These are phyloP conservation scores for Mylabris phalerata DNA, from an alignment of 1,140 invertebrate species.

Conservation along the genomic window DNA sequence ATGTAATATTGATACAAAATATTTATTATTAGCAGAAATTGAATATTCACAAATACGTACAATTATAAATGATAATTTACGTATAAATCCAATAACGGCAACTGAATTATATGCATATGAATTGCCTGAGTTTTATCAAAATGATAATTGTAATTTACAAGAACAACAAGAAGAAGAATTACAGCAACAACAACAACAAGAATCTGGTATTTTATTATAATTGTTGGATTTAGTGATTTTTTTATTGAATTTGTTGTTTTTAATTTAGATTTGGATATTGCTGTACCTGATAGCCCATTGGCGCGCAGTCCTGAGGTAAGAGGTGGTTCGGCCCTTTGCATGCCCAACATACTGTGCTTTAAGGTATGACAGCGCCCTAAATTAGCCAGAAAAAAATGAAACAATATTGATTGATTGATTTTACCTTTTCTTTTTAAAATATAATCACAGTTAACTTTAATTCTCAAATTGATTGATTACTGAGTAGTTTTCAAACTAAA, in stretches of 20 bases:
- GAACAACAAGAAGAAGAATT: neutral
- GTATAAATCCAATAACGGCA: slow-evolving; percentile 35
- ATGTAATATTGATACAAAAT: slow-evolving; percentile 53
- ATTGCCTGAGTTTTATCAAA: slow-evolving; percentile 32
- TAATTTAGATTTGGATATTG: slow-evolving; percentile 16
- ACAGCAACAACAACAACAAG: too few species aligned
- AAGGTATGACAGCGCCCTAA: slow-evolving; percentile 53
- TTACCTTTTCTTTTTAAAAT: too few species aligned
- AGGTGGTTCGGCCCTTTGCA: slow-evolving; percentile 60
- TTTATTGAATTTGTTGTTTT: neutral
- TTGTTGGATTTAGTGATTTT: neutral
- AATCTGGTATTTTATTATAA: too few species aligned
- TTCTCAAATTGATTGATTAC: too few species aligned
- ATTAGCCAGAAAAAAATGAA: slow-evolving; percentile 25
- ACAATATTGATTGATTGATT: neutral
- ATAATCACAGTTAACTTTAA: too few species aligned
- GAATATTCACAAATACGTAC: slow-evolving; percentile 53
- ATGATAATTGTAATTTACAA: neutral
- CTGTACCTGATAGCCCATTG: slow-evolving; percentile 35
- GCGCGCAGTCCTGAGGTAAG: slow-evolving; percentile 55
- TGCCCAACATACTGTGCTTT: slow-evolving; percentile 69
- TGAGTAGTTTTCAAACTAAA: too few species aligned
- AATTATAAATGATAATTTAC: slow-evolving; percentile 28
- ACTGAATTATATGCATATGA: slow-evolving; percentile 46
- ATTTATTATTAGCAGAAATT: slow-evolving; percentile 64